Percentiles rank a stretch among this genome's conserved stretches.
phyloP scores from a whole-genome alignment of 2,113 vertebrate species.

The Sebastes fasciatus region DNA sequence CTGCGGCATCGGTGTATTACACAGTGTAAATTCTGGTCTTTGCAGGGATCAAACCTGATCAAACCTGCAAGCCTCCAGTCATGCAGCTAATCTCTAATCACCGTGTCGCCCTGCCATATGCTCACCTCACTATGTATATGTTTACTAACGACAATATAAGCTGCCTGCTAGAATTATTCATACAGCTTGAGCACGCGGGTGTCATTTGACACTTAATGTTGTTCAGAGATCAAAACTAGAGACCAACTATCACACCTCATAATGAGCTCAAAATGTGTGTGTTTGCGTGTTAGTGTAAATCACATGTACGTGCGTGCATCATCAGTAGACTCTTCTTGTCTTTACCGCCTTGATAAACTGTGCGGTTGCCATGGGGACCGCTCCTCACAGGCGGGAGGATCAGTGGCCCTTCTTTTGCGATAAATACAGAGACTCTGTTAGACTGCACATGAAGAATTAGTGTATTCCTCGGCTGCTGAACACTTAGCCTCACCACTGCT shows the following conservation, averaged over 20 bases:
- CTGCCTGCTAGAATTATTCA: slow-evolving; percentile 10
- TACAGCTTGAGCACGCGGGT: background rate
- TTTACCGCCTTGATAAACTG: slow-evolving; percentile 81
- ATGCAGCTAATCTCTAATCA: slow-evolving; percentile 75
- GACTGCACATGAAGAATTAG: slow-evolving; percentile 66
- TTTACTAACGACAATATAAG: slow-evolving; percentile 44
- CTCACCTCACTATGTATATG: slow-evolving; percentile 56
- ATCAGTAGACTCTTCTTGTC: slow-evolving; percentile 58
- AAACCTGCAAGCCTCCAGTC: slow-evolving; percentile 62
- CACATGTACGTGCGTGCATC: slow-evolving; percentile 6
- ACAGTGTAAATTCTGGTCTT: slow-evolving; percentile 55
- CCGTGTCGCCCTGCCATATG: slow-evolving; percentile 67
- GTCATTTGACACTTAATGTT: slow-evolving; percentile 14
- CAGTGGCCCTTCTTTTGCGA: slow-evolving; percentile 71
- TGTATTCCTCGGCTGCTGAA: slow-evolving; percentile 41
- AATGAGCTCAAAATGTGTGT: background rate
- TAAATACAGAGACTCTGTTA: slow-evolving; percentile 59
- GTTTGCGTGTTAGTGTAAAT: background rate
- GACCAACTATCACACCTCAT: background rate
- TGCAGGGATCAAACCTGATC: slow-evolving; percentile 62
- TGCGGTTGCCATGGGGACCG: slow-evolving; percentile 79
- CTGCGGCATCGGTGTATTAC: slow-evolving; percentile 31
- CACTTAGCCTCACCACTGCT: slow-evolving; percentile 22
- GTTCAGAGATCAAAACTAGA: slow-evolving; percentile 7
- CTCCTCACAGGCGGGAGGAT: slow-evolving; percentile 73